phyloP scores from a whole-genome alignment of 2,888 invertebrate genomes.

The Hedychridium roseum region DNA sequence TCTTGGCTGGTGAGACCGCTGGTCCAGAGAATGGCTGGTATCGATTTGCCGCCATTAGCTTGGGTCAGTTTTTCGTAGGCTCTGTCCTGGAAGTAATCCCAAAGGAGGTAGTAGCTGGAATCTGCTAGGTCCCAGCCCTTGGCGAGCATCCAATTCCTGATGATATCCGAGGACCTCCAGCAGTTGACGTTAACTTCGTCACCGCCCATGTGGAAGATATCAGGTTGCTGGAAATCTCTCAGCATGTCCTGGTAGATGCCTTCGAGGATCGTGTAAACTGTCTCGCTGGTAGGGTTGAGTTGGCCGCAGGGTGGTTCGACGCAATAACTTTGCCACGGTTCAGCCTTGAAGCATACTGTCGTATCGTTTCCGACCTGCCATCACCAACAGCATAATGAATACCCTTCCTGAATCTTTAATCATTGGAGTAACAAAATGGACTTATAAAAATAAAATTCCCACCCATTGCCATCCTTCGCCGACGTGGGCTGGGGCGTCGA shows the following conservation, averaged over 20 bases:
- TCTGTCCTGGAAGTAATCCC: constrained; percentile 72
- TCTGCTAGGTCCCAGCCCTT: constrained; percentile 71
- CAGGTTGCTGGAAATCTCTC: constrained; percentile 72
- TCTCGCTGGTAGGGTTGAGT: constrained; percentile 77
- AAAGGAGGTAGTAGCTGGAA: constrained; percentile 52
- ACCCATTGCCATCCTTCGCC: constrained; percentile 82
- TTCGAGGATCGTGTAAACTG: constrained; percentile 73
- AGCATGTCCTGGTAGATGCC: constrained; percentile 82
- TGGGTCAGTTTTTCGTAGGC: constrained; percentile 70
- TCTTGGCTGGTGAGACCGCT: constrained; percentile 77
- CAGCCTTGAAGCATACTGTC: constrained; percentile 66
- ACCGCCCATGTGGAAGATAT: constrained; percentile 89
- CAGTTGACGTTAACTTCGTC: constrained; percentile 78
- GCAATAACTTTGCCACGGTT: constrained; percentile 76
- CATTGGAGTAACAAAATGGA: too few species aligned
- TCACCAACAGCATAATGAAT: background rate
- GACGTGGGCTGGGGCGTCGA: constrained; percentile 91
- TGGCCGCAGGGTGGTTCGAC: constrained; percentile 90
- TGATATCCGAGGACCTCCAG: constrained; percentile 78
- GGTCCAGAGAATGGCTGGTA: constrained; percentile 82
- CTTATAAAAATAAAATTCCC: constrained; percentile 3
- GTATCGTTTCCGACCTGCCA: constrained; percentile 51
- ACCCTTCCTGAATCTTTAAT: too few species aligned
- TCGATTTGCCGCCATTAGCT: constrained; percentile 65
- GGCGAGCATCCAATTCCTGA: constrained; percentile 74